Evolutionary conservation across 1,140 invertebrate genomes (phyloP), one percentile per base, ranked within the genome.

Genomic region (Brachionus rotundiformis): DNA sequence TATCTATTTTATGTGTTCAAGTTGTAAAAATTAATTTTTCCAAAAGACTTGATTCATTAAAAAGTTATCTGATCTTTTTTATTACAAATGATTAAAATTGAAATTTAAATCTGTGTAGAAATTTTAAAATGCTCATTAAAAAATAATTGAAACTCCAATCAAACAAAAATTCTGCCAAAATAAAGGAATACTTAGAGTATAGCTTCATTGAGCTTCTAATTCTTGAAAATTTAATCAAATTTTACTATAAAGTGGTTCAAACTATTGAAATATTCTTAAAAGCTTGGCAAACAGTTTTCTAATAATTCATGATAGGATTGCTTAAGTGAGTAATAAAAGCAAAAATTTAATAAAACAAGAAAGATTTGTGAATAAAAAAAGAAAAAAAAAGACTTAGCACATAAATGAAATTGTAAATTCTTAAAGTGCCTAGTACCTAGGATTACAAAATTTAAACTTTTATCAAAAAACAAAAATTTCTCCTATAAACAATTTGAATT

Each of bases 371-470:
- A 39, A 39, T 10, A 39, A 39, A 39, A 10, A 10, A 39, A 11
- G 47, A 54, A 54, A 54, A 54, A n/a, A 47, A 54, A 19, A 54
- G 47, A 54, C 47, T 54, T 19, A 16, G 47, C 19, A 54, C 47
- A 54, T 19, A 54, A 54, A 54, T 54, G 47, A 54, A 19, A 54
- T 8, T 19, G 47, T 19, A 23, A 54, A 16, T 23, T 19, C 19
- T 54, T 54, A 6, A 54, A 54, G 47, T 54, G 47, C 47, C 47
- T 7, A 54, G 47, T 54, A 54, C 47, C 47, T 54, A 54, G 47
- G 47, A 54, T 54, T 54, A 54, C n/a, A 54, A 49, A 49, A 54
- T 54, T 54, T 19, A 54, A 54, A n/a, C n/a, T 16, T 54, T 54
- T 25, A 54, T 54, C 47, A 54, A 54, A 54, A 19, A 54, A 54